Conservation (phyloP, 2,113 vertebrate species). For the Myotis lucifugus region DNA sequence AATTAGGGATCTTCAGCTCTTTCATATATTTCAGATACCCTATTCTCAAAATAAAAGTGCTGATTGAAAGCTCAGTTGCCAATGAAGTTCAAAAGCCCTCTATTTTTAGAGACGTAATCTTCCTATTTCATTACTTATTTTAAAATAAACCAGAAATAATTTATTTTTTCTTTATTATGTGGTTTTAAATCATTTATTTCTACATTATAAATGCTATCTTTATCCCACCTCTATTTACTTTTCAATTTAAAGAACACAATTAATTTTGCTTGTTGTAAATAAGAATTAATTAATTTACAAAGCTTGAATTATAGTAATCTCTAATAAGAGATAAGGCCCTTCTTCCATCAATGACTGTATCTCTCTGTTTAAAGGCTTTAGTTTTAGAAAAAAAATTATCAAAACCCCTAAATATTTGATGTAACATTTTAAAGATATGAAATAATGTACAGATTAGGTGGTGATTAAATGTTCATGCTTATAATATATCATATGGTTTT, state of each 20-base stretch:
- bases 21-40: background rate
- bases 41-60: background rate
- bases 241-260: background rate
- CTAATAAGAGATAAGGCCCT: background rate
- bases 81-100: background rate
- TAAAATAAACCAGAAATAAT: constrained; percentile 6
- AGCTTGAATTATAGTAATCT: background rate
- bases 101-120: background rate
- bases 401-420: background rate
- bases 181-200: background rate
- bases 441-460: background rate
- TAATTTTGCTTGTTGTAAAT: background rate
- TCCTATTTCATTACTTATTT: background rate
- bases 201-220: background rate
- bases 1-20: background rate
- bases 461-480: background rate
- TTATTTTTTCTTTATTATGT: background rate
- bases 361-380: background rate
- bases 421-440: background rate
- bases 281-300: constrained; percentile 10
- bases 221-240: background rate
- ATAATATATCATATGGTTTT: background rate
- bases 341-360: background rate
- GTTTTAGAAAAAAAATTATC: background rate
- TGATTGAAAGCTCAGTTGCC: background rate